Evolutionary conservation across 1,140 invertebrate species (phyloP).

Genomic region (Drosophila athabasca): DNA sequence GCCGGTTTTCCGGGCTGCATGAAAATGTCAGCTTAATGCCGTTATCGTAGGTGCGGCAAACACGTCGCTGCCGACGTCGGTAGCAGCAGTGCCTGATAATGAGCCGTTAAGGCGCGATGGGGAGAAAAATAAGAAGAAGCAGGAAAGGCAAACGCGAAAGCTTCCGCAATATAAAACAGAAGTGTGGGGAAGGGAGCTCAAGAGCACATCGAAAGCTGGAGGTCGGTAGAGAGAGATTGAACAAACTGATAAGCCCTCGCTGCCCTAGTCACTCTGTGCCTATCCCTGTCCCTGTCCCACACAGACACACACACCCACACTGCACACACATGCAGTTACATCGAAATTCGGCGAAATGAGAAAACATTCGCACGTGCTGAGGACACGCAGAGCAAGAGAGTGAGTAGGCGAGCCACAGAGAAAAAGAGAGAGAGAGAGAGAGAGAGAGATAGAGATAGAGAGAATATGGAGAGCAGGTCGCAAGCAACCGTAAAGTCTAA

Average conservation of each 20-base stretch:
- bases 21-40: constrained; percentile 69
- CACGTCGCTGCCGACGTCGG: constrained; percentile 53
- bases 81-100: constrained; percentile 60
- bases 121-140: constrained; percentile 43
- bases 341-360: constrained; percentile 48
- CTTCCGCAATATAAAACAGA: constrained; percentile 73
- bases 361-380: constrained; percentile 55
- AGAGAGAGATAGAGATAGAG: background rate
- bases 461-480: constrained; percentile 10
- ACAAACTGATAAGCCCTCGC: constrained; percentile 36
- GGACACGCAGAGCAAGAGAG: constrained; percentile 23
- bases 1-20: constrained; percentile 30
- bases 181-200: constrained; percentile 15
- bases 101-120: constrained; percentile 63
- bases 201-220: background rate
- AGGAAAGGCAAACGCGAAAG: constrained; percentile 45
- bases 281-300: constrained; percentile 6
- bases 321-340: background rate
- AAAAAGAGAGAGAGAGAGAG: background rate
- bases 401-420: constrained; percentile 2
- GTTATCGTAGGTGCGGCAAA: constrained; percentile 80
- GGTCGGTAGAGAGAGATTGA: constrained; percentile 14
- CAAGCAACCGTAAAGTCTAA: background rate
- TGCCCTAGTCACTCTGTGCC: constrained; percentile 11
- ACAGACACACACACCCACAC: too few relatives aligned